Percentiles rank a stretch among this genome's conserved stretches.
Evolutionary conservation across 2,888 invertebrate species (phyloP).

Genomic region (Siphlonurus alternatus): DNA sequence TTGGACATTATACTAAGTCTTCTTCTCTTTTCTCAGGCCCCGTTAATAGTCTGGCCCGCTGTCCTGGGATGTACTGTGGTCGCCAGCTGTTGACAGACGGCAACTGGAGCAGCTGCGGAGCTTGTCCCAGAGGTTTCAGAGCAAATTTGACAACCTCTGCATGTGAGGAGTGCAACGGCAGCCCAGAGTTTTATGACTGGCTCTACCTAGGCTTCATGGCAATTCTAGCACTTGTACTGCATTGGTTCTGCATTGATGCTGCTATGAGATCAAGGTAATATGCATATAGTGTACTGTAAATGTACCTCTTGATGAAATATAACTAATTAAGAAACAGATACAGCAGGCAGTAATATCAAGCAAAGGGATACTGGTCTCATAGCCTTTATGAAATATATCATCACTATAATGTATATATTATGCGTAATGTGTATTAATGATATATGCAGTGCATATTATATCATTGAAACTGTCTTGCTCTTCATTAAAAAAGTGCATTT

Average conservation of each 20-base stretch:
- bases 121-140: slow-evolving; percentile 64
- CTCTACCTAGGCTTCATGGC: slow-evolving; percentile 90
- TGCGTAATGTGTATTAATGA: too few species aligned
- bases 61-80: slow-evolving; percentile 77
- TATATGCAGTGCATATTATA: too few species aligned
- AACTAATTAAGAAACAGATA: too few species aligned
- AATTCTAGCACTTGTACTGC: slow-evolving; percentile 66
- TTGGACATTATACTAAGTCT: too few species aligned
- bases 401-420: too few species aligned
- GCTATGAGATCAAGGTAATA: slow-evolving; percentile 26
- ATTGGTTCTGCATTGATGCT: slow-evolving; percentile 80
- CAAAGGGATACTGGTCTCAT: too few species aligned
- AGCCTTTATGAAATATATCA: too few species aligned
- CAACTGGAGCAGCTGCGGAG: slow-evolving; percentile 65
- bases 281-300: too few species aligned
- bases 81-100: slow-evolving; percentile 46
- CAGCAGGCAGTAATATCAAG: too few species aligned
- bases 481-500: too few species aligned
- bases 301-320: too few species aligned
- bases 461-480: too few species aligned
- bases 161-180: slow-evolving; percentile 57
- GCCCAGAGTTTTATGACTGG: slow-evolving; percentile 77
- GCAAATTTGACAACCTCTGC: slow-evolving; percentile 49
- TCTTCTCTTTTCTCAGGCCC: background rate
- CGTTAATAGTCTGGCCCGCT: slow-evolving; percentile 21